phyloP scores from a whole-genome alignment of 2,888 invertebrate genomes.

The Pardosa pseudoannulata region DNA sequence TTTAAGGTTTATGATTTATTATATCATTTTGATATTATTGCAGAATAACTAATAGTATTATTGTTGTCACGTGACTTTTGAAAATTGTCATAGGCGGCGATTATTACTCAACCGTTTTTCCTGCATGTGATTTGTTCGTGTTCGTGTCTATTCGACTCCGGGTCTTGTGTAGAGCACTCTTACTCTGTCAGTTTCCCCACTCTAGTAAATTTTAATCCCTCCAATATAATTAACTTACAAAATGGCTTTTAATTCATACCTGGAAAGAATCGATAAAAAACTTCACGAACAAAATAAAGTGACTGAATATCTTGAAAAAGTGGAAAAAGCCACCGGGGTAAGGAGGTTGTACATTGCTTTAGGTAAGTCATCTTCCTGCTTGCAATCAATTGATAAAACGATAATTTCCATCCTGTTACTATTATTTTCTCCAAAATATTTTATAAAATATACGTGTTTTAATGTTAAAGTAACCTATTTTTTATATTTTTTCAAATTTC shows the following conservation, averaged over 20 bases:
- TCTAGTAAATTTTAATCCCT: too few species aligned
- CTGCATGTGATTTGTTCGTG: conserved; percentile 6
- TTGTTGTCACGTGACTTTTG: neutral
- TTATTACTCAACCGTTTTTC: neutral
- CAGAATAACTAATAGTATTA: too few species aligned
- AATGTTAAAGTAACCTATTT: too few species aligned
- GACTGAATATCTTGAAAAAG: conserved; percentile 79
- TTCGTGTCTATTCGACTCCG: neutral
- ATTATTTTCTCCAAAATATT: too few species aligned
- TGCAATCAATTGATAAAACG: neutral
- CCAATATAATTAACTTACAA: neutral
- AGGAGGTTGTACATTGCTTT: conserved; percentile 86
- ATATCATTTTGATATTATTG: too few species aligned
- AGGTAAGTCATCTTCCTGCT: conserved; percentile 80
- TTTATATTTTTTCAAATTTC: too few species aligned
- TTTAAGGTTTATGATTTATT: too few species aligned
- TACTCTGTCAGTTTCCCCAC: neutral
- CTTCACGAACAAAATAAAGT: conserved; percentile 73
- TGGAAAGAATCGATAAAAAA: conserved; percentile 72
- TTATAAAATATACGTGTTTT: too few species aligned
- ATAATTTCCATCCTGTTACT: neutral
- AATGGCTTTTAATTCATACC: conserved; percentile 16
- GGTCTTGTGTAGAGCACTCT: neutral
- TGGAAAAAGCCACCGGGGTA: conserved; percentile 86
- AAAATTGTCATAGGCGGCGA: neutral